These are phyloP conservation scores for Metellina segmentata DNA, from an alignment of 2,888 invertebrate genomes.

Conservation along the genomic window DNA sequence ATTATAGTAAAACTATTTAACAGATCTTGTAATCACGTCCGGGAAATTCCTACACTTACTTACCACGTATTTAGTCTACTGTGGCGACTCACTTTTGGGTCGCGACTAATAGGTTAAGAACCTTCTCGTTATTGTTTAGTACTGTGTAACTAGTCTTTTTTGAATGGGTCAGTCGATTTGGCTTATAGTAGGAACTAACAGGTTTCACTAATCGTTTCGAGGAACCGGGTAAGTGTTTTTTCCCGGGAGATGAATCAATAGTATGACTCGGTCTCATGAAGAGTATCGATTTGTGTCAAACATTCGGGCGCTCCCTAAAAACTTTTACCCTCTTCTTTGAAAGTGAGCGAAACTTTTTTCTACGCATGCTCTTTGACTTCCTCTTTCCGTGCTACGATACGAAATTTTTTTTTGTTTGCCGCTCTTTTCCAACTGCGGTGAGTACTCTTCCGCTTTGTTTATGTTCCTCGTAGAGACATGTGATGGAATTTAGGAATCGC, in stretches of 20 bases:
- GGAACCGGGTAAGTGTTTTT: slow-evolving; percentile 56
- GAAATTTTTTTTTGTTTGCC: slow-evolving; percentile 43
- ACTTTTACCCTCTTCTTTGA: slow-evolving; percentile 71
- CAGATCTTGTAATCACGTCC: too few species aligned
- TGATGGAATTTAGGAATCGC: slow-evolving; percentile 58
- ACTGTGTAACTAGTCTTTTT: too few species aligned
- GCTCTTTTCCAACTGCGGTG: slow-evolving; percentile 31
- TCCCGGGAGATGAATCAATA: slow-evolving; percentile 62
- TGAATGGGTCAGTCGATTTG: too few species aligned
- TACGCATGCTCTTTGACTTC: slow-evolving; percentile 52
- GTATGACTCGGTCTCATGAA: slow-evolving; percentile 67
- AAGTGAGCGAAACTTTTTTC: slow-evolving; percentile 71
- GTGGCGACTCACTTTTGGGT: too few species aligned
- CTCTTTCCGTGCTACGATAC: slow-evolving; percentile 13
- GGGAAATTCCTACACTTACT: too few species aligned
- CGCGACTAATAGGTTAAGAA: too few species aligned
- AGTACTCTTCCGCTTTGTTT: slow-evolving; percentile 57
- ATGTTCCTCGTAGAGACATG: slow-evolving; percentile 52
- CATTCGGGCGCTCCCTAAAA: slow-evolving; percentile 58
- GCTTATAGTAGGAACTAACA: background rate
- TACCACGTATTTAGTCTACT: too few species aligned
- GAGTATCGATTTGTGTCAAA: slow-evolving; percentile 54
- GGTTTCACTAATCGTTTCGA: slow-evolving; percentile 13
- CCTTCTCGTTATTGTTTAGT: too few species aligned
- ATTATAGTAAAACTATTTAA: too few species aligned